Conservation (phyloP, 2,888 invertebrate genomes). For the Onchidella celtica region DNA sequence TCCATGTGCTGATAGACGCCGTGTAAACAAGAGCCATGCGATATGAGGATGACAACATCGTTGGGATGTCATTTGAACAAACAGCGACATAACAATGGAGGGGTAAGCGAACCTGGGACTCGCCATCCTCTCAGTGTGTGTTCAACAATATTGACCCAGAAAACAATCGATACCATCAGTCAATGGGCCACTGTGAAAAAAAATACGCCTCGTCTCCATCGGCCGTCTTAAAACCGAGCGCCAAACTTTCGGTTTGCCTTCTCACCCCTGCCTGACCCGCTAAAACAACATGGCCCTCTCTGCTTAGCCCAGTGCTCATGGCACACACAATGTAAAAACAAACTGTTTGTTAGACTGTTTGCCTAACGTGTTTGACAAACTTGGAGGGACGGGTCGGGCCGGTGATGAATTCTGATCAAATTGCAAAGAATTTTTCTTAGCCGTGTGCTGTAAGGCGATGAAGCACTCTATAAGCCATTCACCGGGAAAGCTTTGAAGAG, state of each 20-base stretch:
- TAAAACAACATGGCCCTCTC: slow-evolving; percentile 22
- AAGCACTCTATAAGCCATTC: neutral
- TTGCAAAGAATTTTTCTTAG: neutral
- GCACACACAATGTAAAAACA: slow-evolving; percentile 16
- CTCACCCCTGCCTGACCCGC: slow-evolving; percentile 9
- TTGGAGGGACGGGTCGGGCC: neutral
- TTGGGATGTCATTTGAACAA: neutral
- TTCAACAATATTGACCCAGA: slow-evolving; percentile 5
- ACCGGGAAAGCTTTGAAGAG: too few species aligned
- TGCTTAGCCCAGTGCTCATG: neutral
- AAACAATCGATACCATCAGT: slow-evolving; percentile 21
- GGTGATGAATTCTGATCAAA: slow-evolving; percentile 9
- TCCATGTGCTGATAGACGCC: too few species aligned
- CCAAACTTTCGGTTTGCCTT: slow-evolving; percentile 1
- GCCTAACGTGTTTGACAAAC: neutral
- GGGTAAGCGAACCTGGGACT: neutral
- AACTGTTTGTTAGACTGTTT: slow-evolving; percentile 10
- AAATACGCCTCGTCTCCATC: neutral
- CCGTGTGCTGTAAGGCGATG: neutral
- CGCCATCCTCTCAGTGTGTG: neutral
- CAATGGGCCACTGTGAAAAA: slow-evolving; percentile 23
- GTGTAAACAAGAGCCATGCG: too few species aligned
- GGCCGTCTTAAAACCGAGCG: neutral
- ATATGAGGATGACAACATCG: too few species aligned
- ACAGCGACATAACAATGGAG: neutral